Percentiles rank a stretch among this genome's conserved stretches.
Conservation (phyloP, 2,888 invertebrate species). For the Pristionchus mayeri region DNA sequence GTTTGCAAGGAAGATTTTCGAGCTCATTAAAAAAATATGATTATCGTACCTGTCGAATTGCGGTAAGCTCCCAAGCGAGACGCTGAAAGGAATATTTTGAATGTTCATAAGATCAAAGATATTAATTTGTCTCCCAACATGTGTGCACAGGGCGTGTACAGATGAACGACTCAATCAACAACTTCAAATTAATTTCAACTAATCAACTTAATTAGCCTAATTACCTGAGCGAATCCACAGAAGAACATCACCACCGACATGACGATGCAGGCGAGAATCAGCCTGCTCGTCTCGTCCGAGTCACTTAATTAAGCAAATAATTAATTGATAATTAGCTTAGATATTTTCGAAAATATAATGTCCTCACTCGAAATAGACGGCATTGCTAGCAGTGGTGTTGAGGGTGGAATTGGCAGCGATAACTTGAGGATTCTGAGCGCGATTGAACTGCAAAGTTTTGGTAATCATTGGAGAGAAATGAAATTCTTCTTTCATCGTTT, state of each 20-base stretch:
- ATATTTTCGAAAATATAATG: not conserved
- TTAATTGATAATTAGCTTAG: not conserved
- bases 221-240: conserved; percentile 51
- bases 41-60: conserved; percentile 68
- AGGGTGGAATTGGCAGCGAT: not conserved
- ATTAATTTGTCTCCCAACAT: no score
- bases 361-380: not conserved
- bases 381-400: not conserved
- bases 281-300: not conserved
- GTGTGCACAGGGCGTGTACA: no score
- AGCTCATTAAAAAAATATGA: not conserved
- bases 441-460: conserved; percentile 20
- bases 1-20: not conserved
- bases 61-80: conserved; percentile 72
- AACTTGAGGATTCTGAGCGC: not conserved
- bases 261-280: conserved; percentile 34
- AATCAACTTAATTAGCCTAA: not conserved
- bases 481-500: no score
- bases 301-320: not conserved
- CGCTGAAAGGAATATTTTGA: conserved; percentile 58
- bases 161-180: no score
- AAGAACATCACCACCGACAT: conserved; percentile 44
- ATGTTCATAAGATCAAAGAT: no score
- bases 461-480: no score
- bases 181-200: not conserved